Conservation (phyloP, 2,113 vertebrate genomes). For the Camelus bactrianus region DNA sequence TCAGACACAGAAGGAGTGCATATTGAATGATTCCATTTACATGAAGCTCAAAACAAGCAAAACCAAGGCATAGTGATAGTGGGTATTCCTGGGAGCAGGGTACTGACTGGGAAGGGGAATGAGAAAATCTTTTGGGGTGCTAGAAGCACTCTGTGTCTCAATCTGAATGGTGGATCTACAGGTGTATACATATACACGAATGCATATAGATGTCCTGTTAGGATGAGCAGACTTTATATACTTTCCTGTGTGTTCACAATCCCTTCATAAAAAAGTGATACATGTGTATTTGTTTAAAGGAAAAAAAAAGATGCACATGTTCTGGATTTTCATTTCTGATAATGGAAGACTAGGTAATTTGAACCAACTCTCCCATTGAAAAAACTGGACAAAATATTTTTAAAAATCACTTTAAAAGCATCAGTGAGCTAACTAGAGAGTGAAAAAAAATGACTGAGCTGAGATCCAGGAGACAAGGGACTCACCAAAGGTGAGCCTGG, state of each 20-base stretch:
- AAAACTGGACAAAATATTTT: background rate
- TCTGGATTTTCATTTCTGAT: background rate
- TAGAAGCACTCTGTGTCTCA: background rate
- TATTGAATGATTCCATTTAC: background rate
- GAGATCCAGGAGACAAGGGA: background rate
- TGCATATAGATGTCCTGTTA: background rate
- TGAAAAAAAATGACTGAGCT: background rate
- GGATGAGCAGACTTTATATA: background rate
- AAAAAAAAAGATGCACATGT: background rate
- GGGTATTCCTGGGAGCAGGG: background rate
- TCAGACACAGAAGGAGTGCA: background rate
- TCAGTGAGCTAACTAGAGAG: background rate
- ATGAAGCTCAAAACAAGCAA: slow-evolving; percentile 10
- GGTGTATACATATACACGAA: background rate
- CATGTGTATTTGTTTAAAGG: background rate
- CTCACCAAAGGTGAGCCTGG: background rate
- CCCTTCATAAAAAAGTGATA: background rate
- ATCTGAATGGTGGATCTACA: background rate
- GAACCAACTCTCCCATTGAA: background rate
- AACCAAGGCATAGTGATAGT: background rate
- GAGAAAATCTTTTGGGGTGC: background rate
- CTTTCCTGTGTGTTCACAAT: background rate
- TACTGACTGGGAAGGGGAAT: background rate
- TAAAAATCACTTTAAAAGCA: slow-evolving; percentile 19
- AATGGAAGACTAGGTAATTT: background rate